These are phyloP conservation scores for Geococcyx californianus DNA, from an alignment of 2,113 vertebrate genomes.

Conservation along the genomic window DNA sequence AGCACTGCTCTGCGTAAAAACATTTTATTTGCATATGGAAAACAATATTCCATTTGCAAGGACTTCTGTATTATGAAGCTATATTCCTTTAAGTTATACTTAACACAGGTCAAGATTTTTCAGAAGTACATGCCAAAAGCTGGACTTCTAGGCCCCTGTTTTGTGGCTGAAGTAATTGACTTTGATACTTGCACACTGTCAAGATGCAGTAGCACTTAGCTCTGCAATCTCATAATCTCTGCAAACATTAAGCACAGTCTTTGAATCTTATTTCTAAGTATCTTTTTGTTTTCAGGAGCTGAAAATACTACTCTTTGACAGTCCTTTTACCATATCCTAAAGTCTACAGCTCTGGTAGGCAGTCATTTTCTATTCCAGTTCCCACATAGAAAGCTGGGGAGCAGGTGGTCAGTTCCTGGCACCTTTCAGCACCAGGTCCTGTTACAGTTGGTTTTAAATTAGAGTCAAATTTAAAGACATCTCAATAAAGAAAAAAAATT, in stretches of 20 bases:
- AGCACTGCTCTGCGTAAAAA: neutral
- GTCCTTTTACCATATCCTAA: neutral
- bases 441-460: neutral
- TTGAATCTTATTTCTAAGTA: neutral
- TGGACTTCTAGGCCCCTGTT: neutral
- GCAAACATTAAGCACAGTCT: neutral
- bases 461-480: neutral
- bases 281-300: neutral
- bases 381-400: neutral
- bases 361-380: neutral
- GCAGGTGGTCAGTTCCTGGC: neutral
- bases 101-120: neutral
- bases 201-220: neutral
- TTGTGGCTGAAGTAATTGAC: neutral
- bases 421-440: neutral
- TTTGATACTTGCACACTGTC: neutral
- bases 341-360: neutral
- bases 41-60: neutral
- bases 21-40: neutral
- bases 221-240: neutral
- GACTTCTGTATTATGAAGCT: neutral
- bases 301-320: neutral
- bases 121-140: neutral
- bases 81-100: neutral
- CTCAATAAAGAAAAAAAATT: neutral